Evolutionary conservation across 2,113 vertebrate species (phyloP), one percentile per base, ranked within the genome.

Genomic region (Sturnira hondurensis): DNA sequence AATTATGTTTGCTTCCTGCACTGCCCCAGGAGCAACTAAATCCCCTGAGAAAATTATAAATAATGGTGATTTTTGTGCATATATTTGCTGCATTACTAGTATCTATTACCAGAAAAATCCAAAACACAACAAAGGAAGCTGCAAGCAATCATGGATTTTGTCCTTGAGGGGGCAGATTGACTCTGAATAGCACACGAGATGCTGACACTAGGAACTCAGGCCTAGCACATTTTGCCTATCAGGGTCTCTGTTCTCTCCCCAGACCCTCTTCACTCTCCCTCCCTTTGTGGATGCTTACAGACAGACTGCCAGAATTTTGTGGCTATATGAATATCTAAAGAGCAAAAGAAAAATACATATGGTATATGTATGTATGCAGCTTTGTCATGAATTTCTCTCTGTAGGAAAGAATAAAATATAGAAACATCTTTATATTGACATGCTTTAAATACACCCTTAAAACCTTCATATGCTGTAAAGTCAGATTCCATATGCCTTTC

Each of bases 41-140:
- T 95, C 80, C 73, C 88, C 80, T 96, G 71, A 95, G 96, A 95
- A 77, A 76, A 94, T 97, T 96, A 91, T 80, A 87, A 96, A 94
- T 71, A 97, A 88, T 68, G n/a, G 76, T 10, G 77, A 61, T 94
- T 91, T 70, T 89, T 96, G 86, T 96, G 80, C 68, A 81, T 89
- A 71, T 50, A 70, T 92, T 82, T 87, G 43, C 22, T 96, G 45
- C 65, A 52, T 93, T 93, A 56, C 58, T 81, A 74, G 38, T 61
- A 65, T 70, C 93, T 93, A 54, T 89, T 97, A 80, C 78, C 50
- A 61, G 74, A 77, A 93, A 82, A 90, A 45, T 68, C 43, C 82
- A 65, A 71, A 89, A 86, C 80, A 77, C 91, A 93, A 47, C 45
- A 92, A 82, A 82, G 41, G 36, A 95, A 90, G 45, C 58, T 68